Evolutionary conservation across 35 echinoderm and acorn worm genomes (phyloP), one percentile per base, ranked within the genome.

Genomic region (Ophiothrix spiculata): DNA sequence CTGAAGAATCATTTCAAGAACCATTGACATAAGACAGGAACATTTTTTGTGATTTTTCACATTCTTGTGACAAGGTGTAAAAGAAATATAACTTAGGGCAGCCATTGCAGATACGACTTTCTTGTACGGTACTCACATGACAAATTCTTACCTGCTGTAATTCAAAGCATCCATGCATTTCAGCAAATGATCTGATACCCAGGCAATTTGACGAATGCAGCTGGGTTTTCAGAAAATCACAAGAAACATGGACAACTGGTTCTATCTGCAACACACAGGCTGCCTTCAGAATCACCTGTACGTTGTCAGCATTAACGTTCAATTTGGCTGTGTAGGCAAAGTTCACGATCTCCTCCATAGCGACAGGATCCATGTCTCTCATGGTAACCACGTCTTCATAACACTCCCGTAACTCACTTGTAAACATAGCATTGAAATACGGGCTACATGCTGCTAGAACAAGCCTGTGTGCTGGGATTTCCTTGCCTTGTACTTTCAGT

Each of bases 351-450:
- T 90, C 89, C 75, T 89, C 46, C 36, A 94, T 86, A 33, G 92
- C 89, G 13, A 90, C 82, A 0, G 81, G 37, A 38, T 99, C 92
- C 79, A 94, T 85, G 54, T 87, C 96, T 37, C 78, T 49, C 4
- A 94, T 25, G 35, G 81, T 81, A 33, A 99, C 83, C 23, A 90
- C 78, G 31, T 94, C 87, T 78, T 94, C 92, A 25, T 33, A 37
- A 28, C 87, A 91, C 78, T 99, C 96, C 35, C 78, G 80, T 15
- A 99, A 81, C 73, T 94, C 64, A 69, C 96, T 99, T 0, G 96
- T 94, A 79, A 99, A 99, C 96, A 99, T 99, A 73, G 96, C 96
- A 81, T 94, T 93, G 45, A 99, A 99, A 76, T 99, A 99, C 0
- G 92, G 92, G 33, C 92, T 94, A 38, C 86, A 99, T 3, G 96